Conservation (phyloP, 64 coral and sea anemone genomes). For the Cladopsammia gracilis region DNA sequence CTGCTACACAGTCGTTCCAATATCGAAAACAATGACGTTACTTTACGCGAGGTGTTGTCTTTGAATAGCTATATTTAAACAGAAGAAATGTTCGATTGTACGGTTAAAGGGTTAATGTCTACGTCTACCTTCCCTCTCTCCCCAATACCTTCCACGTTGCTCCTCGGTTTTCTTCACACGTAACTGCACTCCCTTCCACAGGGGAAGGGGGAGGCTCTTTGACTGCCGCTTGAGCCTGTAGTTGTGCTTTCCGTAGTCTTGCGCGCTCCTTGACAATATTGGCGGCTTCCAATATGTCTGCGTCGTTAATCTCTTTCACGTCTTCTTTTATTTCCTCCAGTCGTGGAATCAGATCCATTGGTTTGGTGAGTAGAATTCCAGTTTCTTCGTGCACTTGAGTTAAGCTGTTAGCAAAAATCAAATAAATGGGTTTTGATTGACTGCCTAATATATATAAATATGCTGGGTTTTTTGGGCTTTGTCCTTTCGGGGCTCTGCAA, state of each 20-base stretch:
- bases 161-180: neutral
- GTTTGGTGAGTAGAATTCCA: constrained; percentile 70
- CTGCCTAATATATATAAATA: neutral
- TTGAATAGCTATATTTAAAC: neutral
- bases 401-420: constrained; percentile 47
- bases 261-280: constrained; percentile 53
- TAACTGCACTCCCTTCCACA: neutral
- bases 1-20: neutral
- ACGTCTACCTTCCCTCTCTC: neutral
- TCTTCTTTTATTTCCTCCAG: constrained; percentile 5
- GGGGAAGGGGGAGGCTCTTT: neutral
- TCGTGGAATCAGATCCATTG: constrained; percentile 56
- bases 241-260: constrained; percentile 13
- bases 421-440: neutral
- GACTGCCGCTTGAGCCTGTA: constrained; percentile 20
- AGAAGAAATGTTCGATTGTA: neutral
- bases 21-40: neutral
- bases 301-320: neutral
- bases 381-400: constrained; percentile 85
- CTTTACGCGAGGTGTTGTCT: neutral
- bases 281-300: constrained; percentile 13
- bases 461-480: neutral
- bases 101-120: too few species aligned
- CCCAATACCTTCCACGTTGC: constrained; percentile 32
- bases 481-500: too few species aligned